Percentiles rank a stretch among this genome's conserved stretches.
Conservation (phyloP, 2,797 vertebrate species). For the Ctenopoma multispine region DNA sequence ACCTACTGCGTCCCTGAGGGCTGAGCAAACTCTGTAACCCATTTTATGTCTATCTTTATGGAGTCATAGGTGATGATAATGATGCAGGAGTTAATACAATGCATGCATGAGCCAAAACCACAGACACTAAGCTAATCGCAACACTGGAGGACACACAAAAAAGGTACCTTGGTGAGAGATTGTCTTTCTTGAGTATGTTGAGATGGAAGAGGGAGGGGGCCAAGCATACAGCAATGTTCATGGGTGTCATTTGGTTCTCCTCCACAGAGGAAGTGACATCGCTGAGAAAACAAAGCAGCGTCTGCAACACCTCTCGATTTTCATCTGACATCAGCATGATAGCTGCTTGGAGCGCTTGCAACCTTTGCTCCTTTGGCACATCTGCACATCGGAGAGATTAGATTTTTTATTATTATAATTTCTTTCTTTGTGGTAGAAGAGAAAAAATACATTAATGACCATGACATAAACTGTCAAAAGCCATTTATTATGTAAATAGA, state of each 20-base stretch:
- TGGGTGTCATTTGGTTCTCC: slow-evolving; percentile 99
- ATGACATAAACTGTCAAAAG: background rate
- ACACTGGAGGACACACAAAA: background rate
- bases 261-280: slow-evolving; percentile 93
- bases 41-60: slow-evolving; percentile 59
- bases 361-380: slow-evolving; percentile 94
- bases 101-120: slow-evolving; percentile 19
- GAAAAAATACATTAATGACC: background rate
- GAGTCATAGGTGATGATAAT: slow-evolving; percentile 60
- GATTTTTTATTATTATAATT: slow-evolving; percentile 28
- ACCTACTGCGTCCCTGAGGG: slow-evolving; percentile 55
- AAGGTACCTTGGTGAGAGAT: slow-evolving; percentile 89
- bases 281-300: slow-evolving; percentile 94
- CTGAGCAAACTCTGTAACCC: slow-evolving; percentile 42
- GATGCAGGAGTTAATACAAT: slow-evolving; percentile 51
- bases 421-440: background rate
- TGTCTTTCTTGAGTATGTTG: slow-evolving; percentile 96
- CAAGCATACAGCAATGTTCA: slow-evolving; percentile 97
- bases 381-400: slow-evolving; percentile 76
- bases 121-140: slow-evolving; percentile 8
- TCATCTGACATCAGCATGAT: slow-evolving; percentile 97
- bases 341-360: slow-evolving; percentile 95
- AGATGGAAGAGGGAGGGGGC: slow-evolving; percentile 99
- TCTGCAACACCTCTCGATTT: slow-evolving; percentile 95
- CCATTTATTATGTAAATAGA: slow-evolving; percentile 7